Conservation (phyloP, 2,113 vertebrate species). For the Macrotis lagotis region DNA sequence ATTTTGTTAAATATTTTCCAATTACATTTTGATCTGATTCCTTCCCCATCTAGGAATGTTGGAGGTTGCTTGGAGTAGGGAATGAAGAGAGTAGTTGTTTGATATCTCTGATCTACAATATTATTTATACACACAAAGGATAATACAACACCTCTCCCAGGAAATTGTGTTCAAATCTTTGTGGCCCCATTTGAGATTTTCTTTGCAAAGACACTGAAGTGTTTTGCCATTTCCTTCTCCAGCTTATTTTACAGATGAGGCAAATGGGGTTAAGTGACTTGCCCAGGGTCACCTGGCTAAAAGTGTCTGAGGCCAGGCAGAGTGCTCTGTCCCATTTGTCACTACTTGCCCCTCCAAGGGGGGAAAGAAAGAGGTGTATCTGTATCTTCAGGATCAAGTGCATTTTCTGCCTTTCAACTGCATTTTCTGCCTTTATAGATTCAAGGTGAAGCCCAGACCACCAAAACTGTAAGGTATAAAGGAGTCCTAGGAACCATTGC, state of each 20-base stretch:
- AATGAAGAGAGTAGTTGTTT: fast-evolving
- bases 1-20: background rate
- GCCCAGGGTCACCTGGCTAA: background rate
- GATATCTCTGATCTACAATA: no score
- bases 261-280: background rate
- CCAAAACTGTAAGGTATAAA: slow-evolving; percentile 83
- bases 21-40: background rate
- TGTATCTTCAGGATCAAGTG: background rate
- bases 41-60: background rate
- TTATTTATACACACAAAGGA: background rate
- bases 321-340: background rate
- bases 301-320: background rate
- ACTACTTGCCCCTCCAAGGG: background rate
- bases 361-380: background rate
- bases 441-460: slow-evolving; percentile 85
- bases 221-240: background rate
- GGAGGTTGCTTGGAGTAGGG: background rate
- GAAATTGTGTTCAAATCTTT: background rate
- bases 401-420: no score
- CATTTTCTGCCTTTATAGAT: slow-evolving; percentile 80
- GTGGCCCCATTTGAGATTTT: background rate
- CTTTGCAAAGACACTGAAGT: background rate
- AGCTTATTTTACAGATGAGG: background rate
- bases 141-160: background rate
- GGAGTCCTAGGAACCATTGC: slow-evolving; percentile 90